Evolutionary conservation across 2,113 vertebrate species (phyloP), one percentile per base, ranked within the genome.

Genomic region (Strix uralensis): DNA sequence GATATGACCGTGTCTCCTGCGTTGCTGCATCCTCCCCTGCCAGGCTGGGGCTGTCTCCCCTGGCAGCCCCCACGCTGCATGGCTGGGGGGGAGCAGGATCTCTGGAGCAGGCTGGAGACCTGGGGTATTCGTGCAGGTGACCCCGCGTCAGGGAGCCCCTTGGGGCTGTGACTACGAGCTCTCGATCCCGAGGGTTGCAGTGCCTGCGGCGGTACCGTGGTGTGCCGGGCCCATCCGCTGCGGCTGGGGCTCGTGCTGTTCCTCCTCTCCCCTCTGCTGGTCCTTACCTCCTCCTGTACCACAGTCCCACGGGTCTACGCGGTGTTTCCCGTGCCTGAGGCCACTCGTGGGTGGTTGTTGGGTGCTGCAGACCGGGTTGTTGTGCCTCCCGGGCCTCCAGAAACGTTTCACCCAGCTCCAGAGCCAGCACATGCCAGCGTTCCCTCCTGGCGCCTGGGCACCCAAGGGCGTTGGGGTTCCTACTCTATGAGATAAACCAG

Each of bases 331-430:
- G 1, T 10, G 69, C 69, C 69, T 20, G 12, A 30, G 40, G 49
- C 59, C 2, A 3, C 49, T 32, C 7, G 3, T 27, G 81, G 49
- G 9, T 13, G 59, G 22, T 16, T 29, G n/a, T 11, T 27, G 32
- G 7, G 0, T 44, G 3, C 12, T 9, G 19, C 32, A 44, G 46
- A 10, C 38, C 1, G 5, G 40, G 57, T 11, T 7, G 4, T 34
- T 7, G 4, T 25, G 42, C 79, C 52, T 47, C 46, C 44, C 17
- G 44, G 44, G 44, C 44, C 44, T 46, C 44, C 44, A 12, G n/a
- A 42, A 12, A 10, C 5, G 2, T 18, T 27, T 46, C 20, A 4
- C 32, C 61, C 44, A 46, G 34, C 52, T 15, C 29, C 51, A 3
- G 32, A 23, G 81, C 15, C 47, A 15, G 25, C 32, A 2, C 8